Percentiles rank a stretch among this genome's conserved stretches.
These are phyloP conservation scores for Amblyopsis rosae DNA, from an alignment of 2,113 vertebrate genomes.

Conservation along the genomic window DNA sequence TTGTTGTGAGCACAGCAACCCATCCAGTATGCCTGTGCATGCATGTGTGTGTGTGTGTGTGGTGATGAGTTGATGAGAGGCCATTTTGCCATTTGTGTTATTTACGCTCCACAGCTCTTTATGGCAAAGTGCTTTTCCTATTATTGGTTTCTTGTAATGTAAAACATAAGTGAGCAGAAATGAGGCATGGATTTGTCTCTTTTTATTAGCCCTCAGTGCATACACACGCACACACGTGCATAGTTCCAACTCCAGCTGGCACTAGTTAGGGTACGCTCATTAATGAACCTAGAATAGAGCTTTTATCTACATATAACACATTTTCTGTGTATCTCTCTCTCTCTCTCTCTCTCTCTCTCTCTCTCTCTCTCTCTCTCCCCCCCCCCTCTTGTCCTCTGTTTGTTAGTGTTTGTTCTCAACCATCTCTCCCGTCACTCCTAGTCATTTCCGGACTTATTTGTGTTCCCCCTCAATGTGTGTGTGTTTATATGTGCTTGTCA, in stretches of 20 bases:
- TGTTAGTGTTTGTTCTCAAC: background rate
- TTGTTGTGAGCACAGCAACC: constrained; percentile 76
- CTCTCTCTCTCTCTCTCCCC: background rate
- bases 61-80: constrained; percentile 82
- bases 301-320: constrained; percentile 72
- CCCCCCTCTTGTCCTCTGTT: background rate
- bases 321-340: constrained; percentile 57
- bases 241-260: constrained; percentile 77
- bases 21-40: constrained; percentile 13
- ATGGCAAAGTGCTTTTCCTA: constrained; percentile 88
- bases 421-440: background rate
- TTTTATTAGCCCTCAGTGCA: constrained; percentile 85
- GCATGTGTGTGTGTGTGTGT: constrained; percentile 10
- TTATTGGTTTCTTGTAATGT: constrained; percentile 98
- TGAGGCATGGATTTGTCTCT: constrained; percentile 90
- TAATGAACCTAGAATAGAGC: constrained; percentile 67
- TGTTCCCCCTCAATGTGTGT: background rate
- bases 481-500: constrained; percentile 19
- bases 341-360: constrained; percentile 1
- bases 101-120: constrained; percentile 93
- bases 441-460: background rate
- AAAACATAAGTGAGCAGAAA: constrained; percentile 97
- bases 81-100: constrained; percentile 94
- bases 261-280: constrained; percentile 85
- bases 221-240: constrained; percentile 25